Evolutionary conservation across 2,113 vertebrate genomes (phyloP).

Genomic region (Podarcis muralis): DNA sequence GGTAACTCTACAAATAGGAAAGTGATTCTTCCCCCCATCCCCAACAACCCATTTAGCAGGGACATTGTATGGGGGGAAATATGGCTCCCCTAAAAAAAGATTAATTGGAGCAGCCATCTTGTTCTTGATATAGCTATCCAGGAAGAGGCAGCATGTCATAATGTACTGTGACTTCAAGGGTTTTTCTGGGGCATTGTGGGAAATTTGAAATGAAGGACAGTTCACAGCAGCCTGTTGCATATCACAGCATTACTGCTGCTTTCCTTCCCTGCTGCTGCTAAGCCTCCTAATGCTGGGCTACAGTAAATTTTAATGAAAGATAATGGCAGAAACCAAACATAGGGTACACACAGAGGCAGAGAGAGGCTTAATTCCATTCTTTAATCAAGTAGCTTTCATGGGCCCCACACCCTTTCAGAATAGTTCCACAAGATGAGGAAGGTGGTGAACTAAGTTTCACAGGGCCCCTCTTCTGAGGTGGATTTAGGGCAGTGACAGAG

Average conservation of each 20-base stretch:
- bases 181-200: background rate
- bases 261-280: background rate
- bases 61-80: too few relatives aligned
- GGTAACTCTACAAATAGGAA: too few relatives aligned
- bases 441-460: background rate
- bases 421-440: background rate
- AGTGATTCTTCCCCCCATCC: too few relatives aligned
- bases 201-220: background rate
- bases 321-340: conserved; percentile 43
- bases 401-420: conserved; percentile 59
- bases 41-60: too few relatives aligned
- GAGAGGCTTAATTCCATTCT: conserved; percentile 15
- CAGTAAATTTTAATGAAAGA: background rate
- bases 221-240: background rate
- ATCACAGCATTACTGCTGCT: background rate
- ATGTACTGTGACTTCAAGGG: too few relatives aligned
- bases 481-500: too few relatives aligned
- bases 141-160: too few relatives aligned
- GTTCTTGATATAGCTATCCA: too few relatives aligned
- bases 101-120: too few relatives aligned
- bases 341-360: conserved; percentile 59
- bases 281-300: background rate
- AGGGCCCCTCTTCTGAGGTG: background rate
- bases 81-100: too few relatives aligned
- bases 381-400: conserved; percentile 52